Conservation (phyloP, 2,797 vertebrate species). For the Platyrinchus mystaceus region DNA sequence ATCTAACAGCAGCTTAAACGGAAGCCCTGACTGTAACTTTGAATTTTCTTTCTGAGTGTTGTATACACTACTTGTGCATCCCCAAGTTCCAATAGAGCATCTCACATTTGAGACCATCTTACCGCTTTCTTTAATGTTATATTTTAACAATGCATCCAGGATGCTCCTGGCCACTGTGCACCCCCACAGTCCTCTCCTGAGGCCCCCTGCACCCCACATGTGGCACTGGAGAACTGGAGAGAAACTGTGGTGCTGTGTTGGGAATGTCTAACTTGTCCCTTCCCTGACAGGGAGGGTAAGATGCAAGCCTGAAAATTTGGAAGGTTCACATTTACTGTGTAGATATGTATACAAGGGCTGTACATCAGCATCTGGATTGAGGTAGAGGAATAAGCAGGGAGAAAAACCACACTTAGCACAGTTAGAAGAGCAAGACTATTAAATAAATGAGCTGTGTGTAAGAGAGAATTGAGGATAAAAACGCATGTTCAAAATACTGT, state of each 20-base stretch:
- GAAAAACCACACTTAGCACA: background rate
- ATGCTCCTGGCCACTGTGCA: background rate
- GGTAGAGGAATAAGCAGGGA: background rate
- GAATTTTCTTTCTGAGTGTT: background rate
- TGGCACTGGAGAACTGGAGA: background rate
- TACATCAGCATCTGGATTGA: background rate
- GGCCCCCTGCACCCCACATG: accelerated
- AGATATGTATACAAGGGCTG: background rate
- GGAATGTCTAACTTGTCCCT: background rate
- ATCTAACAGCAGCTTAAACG: background rate
- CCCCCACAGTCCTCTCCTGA: accelerated
- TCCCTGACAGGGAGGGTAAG: background rate
- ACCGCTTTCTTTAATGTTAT: background rate
- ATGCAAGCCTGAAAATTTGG: background rate
- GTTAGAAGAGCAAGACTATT: background rate
- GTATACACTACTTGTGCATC: no score
- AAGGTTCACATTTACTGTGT: background rate
- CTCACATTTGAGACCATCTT: background rate
- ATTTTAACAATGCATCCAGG: background rate
- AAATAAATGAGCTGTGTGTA: conserved; percentile 6
- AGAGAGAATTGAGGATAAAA: background rate
- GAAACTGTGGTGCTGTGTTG: background rate
- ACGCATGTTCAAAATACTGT: background rate
- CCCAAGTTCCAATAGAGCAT: accelerated
- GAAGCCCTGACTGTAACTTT: background rate